phyloP scores from a whole-genome alignment of 2,797 vertebrate species.

The Microhierax caerulescens region DNA sequence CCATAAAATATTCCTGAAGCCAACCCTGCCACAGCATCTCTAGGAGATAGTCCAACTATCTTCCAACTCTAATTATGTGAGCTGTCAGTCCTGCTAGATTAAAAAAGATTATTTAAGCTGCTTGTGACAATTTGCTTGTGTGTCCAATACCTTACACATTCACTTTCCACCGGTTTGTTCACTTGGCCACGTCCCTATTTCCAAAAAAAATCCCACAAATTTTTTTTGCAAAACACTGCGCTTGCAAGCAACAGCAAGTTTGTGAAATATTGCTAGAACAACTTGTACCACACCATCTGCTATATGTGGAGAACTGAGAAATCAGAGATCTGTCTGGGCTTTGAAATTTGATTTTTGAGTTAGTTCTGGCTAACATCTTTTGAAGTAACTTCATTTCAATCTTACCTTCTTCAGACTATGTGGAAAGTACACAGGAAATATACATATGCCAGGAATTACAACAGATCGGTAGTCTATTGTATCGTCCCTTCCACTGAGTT shows the following conservation, averaged over 20 bases:
- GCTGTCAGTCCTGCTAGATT: not conserved
- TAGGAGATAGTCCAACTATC: not conserved
- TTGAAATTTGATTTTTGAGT: not conserved
- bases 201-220: not conserved
- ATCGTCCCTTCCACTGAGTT: rapidly evolving
- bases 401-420: not conserved
- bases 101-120: not conserved
- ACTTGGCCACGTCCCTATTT: not conserved
- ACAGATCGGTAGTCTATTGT: not conserved
- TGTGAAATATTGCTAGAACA: slow-evolving; percentile 67
- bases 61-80: not conserved
- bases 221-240: not conserved
- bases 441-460: rapidly evolving
- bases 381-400: not conserved
- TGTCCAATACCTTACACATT: not conserved
- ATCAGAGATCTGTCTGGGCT: not conserved
- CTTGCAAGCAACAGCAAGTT: slow-evolving; percentile 47
- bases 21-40: not conserved
- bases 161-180: not conserved
- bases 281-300: slow-evolving; percentile 67
- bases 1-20: not conserved
- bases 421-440: not conserved
- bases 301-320: slow-evolving; percentile 35
- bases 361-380: not conserved
- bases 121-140: not conserved